These are phyloP conservation scores for Alloscopus bannaensis DNA, from an alignment of 2,888 invertebrate genomes.

Conservation along the genomic window DNA sequence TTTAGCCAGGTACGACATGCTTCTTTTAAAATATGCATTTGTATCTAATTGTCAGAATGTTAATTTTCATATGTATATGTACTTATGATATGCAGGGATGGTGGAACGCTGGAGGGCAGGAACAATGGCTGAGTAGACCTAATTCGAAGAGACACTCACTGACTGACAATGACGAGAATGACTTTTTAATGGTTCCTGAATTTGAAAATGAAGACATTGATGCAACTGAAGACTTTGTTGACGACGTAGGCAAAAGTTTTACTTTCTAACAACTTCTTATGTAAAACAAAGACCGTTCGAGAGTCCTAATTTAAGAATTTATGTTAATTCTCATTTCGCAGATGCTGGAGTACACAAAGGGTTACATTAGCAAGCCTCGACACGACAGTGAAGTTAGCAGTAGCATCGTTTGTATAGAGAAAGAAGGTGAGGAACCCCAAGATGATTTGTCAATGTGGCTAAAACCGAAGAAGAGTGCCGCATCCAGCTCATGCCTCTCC, in stretches of 20 bases:
- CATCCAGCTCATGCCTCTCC: neutral
- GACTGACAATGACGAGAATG: slow-evolving; percentile 41
- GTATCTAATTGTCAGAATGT: neutral
- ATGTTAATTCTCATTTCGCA: too few species aligned
- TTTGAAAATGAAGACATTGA: slow-evolving; percentile 16
- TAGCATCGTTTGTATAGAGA: slow-evolving; percentile 64
- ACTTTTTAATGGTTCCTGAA: slow-evolving; percentile 61
- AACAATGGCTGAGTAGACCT: slow-evolving; percentile 27
- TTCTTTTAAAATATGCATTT: slow-evolving; percentile 4
- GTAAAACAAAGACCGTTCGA: too few species aligned
- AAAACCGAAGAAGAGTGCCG: slow-evolving; percentile 50
- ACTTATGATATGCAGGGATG: slow-evolving; percentile 2
- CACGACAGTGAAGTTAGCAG: slow-evolving; percentile 54
- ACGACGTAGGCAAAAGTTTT: too few species aligned
- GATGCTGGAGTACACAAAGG: too few species aligned
- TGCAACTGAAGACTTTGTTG: slow-evolving; percentile 22
- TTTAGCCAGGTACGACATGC: too few species aligned
- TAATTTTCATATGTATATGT: neutral
- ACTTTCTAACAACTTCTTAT: too few species aligned
- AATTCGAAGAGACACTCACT: neutral
- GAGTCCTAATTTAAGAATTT: too few species aligned
- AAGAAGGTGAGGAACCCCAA: neutral
- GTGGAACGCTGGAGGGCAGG: slow-evolving; percentile 28
- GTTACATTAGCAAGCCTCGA: too few species aligned
- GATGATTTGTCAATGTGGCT: slow-evolving; percentile 67